Base-by-base conservation (phyloP, 2,113 vertebrate species). In the Acanthochromis polyacanthus region DNA sequence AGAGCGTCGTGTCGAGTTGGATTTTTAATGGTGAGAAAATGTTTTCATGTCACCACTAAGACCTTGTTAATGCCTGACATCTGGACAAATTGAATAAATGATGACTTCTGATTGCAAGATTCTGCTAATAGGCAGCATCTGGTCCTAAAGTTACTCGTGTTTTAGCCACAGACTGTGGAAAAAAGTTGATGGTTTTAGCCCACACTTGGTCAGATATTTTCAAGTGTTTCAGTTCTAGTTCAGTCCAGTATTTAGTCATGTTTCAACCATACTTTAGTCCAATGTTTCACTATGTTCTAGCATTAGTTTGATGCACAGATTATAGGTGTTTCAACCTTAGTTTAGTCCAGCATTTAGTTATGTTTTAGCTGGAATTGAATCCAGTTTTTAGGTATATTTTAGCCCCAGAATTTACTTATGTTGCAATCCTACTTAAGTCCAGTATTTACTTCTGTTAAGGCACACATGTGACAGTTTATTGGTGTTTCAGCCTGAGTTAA, bases 51-150 rank as follows among this genome's bases (percentile, higher is more conserved):
- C 12, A 43, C 40, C 40, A 43, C 40, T 14, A 11, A 43, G 11
- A 25, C 36, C 36, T 68, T 68, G 36, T 53, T 68, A 28, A 43
- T 3, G 4, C 40, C 10, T 25, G 51, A 69, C 30, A 67, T 53
- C 14, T 74, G 60, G 19, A 73, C 12, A 40, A 20, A 52, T 52
- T 52, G 40, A 22, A n/a, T 25, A 25, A 43, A 32, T 20, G 51
- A 53, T 30, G 10, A 52, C 56, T 12, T 43, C 56, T 51, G 30
- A 62, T 53, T n/a, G 45, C 17, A 30, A 56, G 38, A 10, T 5
- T 45, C 48, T 16, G 20, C 45, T 57, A 30, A 20, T 22, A 4
- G 32, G 57, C 0, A 53, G 40, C 40, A 14, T 43, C 14, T 43
- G 40, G 11, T 43, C 14, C 12, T 4, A 15, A 14, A 43, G 40